Evolutionary conservation across 1,140 invertebrate species (phyloP), one percentile per base, ranked within the genome.

Genomic region (Lepidurus apus): DNA sequence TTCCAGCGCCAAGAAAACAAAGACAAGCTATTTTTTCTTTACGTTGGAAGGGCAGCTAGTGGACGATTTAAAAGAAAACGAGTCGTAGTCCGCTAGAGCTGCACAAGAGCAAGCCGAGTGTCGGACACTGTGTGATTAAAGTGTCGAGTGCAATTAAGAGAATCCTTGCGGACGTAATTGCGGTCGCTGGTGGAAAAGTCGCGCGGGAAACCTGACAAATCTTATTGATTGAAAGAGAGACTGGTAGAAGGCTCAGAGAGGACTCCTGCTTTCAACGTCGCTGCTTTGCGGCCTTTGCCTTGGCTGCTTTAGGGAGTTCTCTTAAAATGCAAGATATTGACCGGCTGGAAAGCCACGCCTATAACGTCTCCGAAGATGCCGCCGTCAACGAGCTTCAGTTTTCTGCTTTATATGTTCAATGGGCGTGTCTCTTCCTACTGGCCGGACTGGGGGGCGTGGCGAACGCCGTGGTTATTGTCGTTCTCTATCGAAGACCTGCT

Each of bases 381-480:
- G 17, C 53, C 21, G 53, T 65, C 53, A 65, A 21, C 13, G 53
- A 65, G 21, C 53, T 65, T 13, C 17, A 65, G 53, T 65, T 65
- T n/a, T 65, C 53, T 7, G 53, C 21, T 9, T 21, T 65, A n/a
- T 65, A 65, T 21, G 21, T 65, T 21, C 53, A 65, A 65, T 65
- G 53, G 53, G 53, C 53, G 53, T 65, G 53, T 65, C 53, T 65
- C 53, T 65, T 47, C 42, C 74, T 80, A 53, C 73, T 80, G 26
- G 43, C 79, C 21, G 78, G 83, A 8, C 80, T 84, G 74, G 87
- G 87, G 47, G 81, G 87, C 1, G 78, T 86, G 17, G 85, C 85
- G 77, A 89, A 89, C 81, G 80, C 83, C 43, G 82, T 88, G 17
- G 88, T 89, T 24, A 85, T 88, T 79, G 81, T 87, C 43, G 85